Evolutionary conservation across 2,888 invertebrate species (phyloP), one percentile per base, ranked within the genome.

Genomic region (Stegana nigrithorax): DNA sequence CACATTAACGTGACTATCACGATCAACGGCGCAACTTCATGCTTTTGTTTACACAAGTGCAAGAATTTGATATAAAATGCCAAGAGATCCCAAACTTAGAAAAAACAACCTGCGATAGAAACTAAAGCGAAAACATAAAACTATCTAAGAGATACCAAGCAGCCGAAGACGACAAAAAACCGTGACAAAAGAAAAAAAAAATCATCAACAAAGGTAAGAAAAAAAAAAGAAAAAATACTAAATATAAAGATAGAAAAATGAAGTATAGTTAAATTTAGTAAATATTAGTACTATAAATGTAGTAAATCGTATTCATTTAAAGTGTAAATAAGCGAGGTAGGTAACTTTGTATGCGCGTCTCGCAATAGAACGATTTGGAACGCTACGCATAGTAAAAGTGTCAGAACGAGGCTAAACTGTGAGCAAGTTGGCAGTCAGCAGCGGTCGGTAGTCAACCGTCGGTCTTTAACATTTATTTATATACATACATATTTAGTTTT

Each of bases 41-140:
- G 19, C n/a, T 55, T 17, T 50, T 75, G 78, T 78, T 75, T 78
- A 75, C 79, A 75, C 79, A 75, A 75, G 75, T 75, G 75, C 69
- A 58, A 27, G n/a, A 25, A 6, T 25, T n/a, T 50, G 45, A 19
- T 45, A 45, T 45, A 45, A 8, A 47, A 42, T 64, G 64, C 59
- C 72, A 70, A 67, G 63, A 63, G 64, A 66, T 58, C 42, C 66
- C 47, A 50, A 71, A 62, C 44, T 60, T 45, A 56, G 23, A 55
- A 44, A 42, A 17, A 25, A 50, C 23, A 50, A 50, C 47, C 14
- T 25, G 26, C 47, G 72, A 71, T 75, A 76, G 76, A 76, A 39
- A 45, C 23, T 50, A 50, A 23, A 21, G 36, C 12, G 17, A 39
- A 50, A 6, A 42, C 7, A 39, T 21, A 55, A 56, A 56, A 1